phyloP scores from a whole-genome alignment of 2,113 vertebrate species.

The Nycticebus coucang region DNA sequence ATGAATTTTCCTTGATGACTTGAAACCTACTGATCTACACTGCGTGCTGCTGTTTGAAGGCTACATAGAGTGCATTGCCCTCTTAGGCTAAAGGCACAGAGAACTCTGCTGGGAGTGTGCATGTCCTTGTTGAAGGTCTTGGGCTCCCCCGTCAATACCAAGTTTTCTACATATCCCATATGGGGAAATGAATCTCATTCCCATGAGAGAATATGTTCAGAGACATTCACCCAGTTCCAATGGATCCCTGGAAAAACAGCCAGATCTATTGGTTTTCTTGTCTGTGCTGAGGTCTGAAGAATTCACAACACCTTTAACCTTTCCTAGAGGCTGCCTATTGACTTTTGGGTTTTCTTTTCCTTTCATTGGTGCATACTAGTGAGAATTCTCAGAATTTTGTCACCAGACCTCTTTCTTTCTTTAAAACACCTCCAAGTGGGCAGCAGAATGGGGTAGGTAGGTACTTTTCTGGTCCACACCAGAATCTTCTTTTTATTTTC shows the following conservation, averaged over 20 bases:
- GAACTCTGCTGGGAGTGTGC: background rate
- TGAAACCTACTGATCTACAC: background rate
- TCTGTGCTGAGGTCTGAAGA: background rate
- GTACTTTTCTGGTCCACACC: background rate
- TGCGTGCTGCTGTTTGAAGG: background rate
- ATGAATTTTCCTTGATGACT: background rate
- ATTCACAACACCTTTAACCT: background rate
- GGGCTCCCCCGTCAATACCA: background rate
- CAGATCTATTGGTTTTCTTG: background rate
- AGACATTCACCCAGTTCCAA: background rate
- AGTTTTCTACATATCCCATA: background rate
- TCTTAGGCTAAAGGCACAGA: background rate
- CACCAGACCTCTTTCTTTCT: background rate
- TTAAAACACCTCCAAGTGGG: background rate
- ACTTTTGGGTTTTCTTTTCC: background rate
- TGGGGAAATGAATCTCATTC: background rate
- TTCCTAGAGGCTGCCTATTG: background rate
- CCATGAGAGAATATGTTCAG: background rate
- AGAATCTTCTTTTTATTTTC: background rate
- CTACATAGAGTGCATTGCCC: background rate
- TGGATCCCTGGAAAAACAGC: background rate
- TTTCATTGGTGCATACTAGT: background rate
- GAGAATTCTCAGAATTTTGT: background rate
- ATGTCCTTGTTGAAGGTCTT: background rate
- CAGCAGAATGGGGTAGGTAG: background rate